Evolutionary conservation across 2,888 invertebrate species (phyloP).

Genomic region (Suillia variegata): DNA sequence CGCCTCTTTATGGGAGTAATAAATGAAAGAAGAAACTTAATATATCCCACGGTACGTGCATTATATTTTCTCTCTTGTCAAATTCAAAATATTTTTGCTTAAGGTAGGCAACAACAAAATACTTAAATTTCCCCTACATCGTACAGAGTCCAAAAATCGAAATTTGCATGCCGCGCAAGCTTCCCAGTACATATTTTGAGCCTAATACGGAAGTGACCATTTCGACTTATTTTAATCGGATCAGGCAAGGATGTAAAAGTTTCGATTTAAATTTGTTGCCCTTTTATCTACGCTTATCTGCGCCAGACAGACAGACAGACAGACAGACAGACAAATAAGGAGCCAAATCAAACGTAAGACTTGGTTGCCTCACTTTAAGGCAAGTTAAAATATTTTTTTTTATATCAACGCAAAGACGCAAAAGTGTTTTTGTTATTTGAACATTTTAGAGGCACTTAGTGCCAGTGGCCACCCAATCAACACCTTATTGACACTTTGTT

Average conservation of each 20-base stretch:
- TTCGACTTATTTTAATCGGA: constrained; percentile 2
- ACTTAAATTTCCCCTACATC: too few species aligned
- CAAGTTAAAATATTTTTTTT: too few species aligned
- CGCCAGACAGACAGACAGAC: too few species aligned
- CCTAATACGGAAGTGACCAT: constrained; percentile 49
- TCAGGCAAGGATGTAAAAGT: constrained; percentile 19
- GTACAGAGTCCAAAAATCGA: too few species aligned
- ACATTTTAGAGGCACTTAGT: not conserved
- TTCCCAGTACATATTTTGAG: constrained; percentile 48
- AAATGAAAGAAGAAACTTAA: too few species aligned
- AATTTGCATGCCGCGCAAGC: constrained; percentile 10
- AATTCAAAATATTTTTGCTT: too few species aligned
- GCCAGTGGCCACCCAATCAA: not conserved
- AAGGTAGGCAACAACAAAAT: too few species aligned
- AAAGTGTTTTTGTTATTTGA: not conserved
- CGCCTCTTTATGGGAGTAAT: too few species aligned
- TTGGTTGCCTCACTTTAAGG: not conserved
- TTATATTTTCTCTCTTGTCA: too few species aligned
- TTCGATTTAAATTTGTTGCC: constrained; percentile 55
- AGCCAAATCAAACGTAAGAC: not conserved
- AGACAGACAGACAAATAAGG: constrained; percentile 25
- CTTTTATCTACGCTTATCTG: constrained; percentile 44
- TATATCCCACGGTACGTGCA: too few species aligned
- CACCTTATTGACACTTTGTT: constrained; percentile 18
- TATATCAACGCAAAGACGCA: not conserved